Evolutionary conservation across 1,140 invertebrate species (phyloP), one percentile per base, ranked within the genome.

Genomic region (Drosophila teissieri): DNA sequence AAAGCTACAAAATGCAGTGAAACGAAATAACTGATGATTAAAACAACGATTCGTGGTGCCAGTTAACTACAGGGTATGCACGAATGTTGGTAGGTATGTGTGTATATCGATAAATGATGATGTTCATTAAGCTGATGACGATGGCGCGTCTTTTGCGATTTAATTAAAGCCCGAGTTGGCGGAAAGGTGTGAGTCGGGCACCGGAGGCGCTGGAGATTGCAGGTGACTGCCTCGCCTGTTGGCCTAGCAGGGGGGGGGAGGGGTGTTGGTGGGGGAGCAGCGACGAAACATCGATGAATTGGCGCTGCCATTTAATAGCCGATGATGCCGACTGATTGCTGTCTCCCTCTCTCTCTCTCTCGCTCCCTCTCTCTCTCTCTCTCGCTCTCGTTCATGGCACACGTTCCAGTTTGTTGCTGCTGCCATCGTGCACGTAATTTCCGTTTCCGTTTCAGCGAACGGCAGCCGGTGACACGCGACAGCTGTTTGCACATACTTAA

Each of bases 361-460:
- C 60, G 6, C 8, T 8, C 19, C 2, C 19, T 19, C 19, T 19
- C 19, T 19, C 19, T 19, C 19, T 19, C 19, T 19, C 19, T 19
- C 19, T 40, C 4, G 8, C 10, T n/a, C 4, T 7, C 27, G 15
- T 27, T 11, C 2, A 1, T 27, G 0, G 31, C 31, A 31, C 69
- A 73, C 64, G 73, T 62, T 78, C 57, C 56, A 61, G 53, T 63
- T 77, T 82, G 78, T 68, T 78, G 70, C 79, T 78, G 70, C 79
- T 73, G 78, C 51, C 62, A 62, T 69, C 83, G 72, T 88, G 80
- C 83, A 89, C 83, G 83, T 88, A 88, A 88, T 89, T 88, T 88
- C 83, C 83, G 83, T 82, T 88, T 89, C 84, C 80, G 82, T 86
- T 86, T 82, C 74, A 89, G 80, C 84, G 83, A 83, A 64, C 61